Conservation (phyloP, 64 coral and sea anemone genomes). For the Anthopleura sola region DNA sequence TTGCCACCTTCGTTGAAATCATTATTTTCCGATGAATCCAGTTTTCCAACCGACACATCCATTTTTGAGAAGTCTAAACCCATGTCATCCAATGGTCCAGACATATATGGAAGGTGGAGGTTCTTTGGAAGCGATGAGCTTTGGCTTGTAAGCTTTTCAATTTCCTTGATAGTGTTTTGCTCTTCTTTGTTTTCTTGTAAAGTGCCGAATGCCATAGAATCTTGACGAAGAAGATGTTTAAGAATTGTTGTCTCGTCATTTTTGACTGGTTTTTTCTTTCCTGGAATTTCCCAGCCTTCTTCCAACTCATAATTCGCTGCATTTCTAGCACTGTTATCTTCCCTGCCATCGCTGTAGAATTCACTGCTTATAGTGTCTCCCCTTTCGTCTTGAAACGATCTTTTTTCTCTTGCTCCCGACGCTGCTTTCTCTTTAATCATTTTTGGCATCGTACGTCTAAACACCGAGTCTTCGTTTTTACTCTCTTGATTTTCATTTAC, state of each 20-base stretch:
- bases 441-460: background rate
- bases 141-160: slow-evolving; percentile 1
- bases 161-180: slow-evolving; percentile 11
- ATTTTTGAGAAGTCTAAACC: slow-evolving; percentile 17
- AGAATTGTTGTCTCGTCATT: background rate
- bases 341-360: background rate
- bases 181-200: slow-evolving; percentile 1
- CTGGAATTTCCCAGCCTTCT: background rate
- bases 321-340: background rate
- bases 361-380: background rate
- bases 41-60: background rate
- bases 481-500: background rate
- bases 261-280: background rate
- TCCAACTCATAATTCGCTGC: background rate
- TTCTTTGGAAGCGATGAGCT: background rate
- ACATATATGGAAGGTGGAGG: slow-evolving; percentile 12
- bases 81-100: background rate
- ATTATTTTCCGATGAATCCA: background rate
- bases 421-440: background rate
- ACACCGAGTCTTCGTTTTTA: background rate
- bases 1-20: background rate
- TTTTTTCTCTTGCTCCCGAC: background rate
- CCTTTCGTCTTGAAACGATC: background rate
- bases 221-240: background rate
- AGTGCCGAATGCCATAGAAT: background rate